These are phyloP conservation scores for Lota lota DNA, from an alignment of 2,113 vertebrate species.

Conservation along the genomic window DNA sequence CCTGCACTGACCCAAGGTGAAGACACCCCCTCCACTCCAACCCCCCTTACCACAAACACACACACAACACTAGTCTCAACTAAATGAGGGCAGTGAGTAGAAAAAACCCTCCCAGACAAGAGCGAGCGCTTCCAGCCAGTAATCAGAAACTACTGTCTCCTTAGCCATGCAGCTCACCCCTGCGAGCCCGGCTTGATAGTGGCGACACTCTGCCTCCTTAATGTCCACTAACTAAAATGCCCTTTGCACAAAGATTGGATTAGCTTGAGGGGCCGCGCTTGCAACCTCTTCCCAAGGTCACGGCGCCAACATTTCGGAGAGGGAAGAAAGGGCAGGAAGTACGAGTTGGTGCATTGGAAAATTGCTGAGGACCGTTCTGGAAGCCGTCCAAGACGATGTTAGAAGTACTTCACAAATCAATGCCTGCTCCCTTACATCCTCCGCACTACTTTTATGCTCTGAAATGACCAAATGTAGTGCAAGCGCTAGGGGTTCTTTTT, in stretches of 20 bases:
- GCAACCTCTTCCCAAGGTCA: conserved; percentile 51
- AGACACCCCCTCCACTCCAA: conserved; percentile 44
- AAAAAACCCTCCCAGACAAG: conserved; percentile 61
- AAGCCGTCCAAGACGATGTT: conserved; percentile 63
- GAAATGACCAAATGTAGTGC: conserved; percentile 59
- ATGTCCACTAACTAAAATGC: conserved; percentile 47
- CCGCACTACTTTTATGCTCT: conserved; percentile 57
- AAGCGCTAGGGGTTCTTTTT: conserved; percentile 39
- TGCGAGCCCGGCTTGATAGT: conserved; percentile 39
- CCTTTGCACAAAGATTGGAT: conserved; percentile 39
- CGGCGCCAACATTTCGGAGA: conserved; percentile 35
- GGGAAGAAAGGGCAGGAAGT: conserved; percentile 35
- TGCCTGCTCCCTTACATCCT: conserved; percentile 57
- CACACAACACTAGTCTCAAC: conserved; percentile 33
- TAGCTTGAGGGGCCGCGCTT: conserved; percentile 36
- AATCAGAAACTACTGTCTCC: conserved; percentile 53
- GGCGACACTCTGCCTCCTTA: conserved; percentile 50
- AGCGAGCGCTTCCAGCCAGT: conserved; percentile 45
- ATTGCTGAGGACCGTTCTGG: conserved; percentile 58
- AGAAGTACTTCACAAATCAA: conserved; percentile 70
- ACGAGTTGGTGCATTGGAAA: conserved; percentile 55
- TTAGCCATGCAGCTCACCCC: conserved; percentile 21
- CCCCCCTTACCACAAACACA: too few species aligned
- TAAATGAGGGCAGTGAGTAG: conserved; percentile 59
- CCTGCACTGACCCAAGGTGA: conserved; percentile 39